Evolutionary conservation across 2,797 vertebrate genomes (phyloP).

Genomic region (Eidolon dupreanum): DNA sequence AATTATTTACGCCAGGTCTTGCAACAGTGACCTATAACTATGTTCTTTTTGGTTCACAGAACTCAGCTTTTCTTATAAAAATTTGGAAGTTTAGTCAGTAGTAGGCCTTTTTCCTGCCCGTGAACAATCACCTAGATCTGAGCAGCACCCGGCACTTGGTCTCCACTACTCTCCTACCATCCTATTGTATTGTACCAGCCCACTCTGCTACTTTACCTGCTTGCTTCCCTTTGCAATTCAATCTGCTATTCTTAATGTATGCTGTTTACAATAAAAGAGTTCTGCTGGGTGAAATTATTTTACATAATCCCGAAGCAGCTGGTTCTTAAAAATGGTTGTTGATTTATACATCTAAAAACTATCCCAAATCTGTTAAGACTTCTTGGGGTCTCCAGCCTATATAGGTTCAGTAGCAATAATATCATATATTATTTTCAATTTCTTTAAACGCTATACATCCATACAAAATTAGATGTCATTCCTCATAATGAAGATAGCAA

Average conservation of each 20-base stretch:
- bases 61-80: neutral
- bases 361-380: neutral
- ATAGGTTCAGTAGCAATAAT: neutral
- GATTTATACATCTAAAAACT: neutral
- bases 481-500: neutral
- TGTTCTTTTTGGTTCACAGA: neutral
- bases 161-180: neutral
- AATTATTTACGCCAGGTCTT: neutral
- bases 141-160: rapidly evolving
- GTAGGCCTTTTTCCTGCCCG: neutral
- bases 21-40: neutral
- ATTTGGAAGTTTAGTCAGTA: neutral
- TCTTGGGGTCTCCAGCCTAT: neutral
- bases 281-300: neutral
- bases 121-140: neutral
- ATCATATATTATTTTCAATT: neutral
- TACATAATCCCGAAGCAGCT: neutral
- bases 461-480: neutral
- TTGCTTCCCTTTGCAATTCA: neutral
- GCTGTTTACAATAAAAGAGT: neutral
- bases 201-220: neutral
- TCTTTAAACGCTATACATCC: neutral
- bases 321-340: neutral
- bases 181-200: rapidly evolving
- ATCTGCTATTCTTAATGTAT: neutral